Percentiles rank a stretch among this genome's conserved stretches.
These are phyloP conservation scores for Drosophila eohydei DNA, from an alignment of 2,888 invertebrate species.

Conservation along the genomic window DNA sequence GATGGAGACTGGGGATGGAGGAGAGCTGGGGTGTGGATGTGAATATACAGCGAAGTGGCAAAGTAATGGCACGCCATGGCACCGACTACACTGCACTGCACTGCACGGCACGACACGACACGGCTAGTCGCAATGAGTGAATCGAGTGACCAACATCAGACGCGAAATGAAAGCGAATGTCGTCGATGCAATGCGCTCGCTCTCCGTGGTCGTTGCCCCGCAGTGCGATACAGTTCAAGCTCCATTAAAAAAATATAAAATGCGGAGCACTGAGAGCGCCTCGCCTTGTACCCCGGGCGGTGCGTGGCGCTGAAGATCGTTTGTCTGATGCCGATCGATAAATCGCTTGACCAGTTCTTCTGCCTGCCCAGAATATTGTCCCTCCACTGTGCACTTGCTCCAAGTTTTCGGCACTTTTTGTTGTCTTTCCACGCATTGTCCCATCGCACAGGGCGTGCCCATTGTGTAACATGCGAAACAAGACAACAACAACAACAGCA, in stretches of 20 bases:
- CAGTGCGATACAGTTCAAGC: slow-evolving; percentile 73
- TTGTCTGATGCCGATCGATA: slow-evolving; percentile 44
- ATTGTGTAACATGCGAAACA: slow-evolving; percentile 69
- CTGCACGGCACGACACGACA: slow-evolving; percentile 50
- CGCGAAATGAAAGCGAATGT: slow-evolving; percentile 76
- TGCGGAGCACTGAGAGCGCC: slow-evolving; percentile 33
- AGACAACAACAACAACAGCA: slow-evolving; percentile 7
- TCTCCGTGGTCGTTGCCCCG: slow-evolving; percentile 55
- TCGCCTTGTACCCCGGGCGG: slow-evolving; percentile 13
- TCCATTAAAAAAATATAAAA: slow-evolving; percentile 59
- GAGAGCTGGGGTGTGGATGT: slow-evolving; percentile 20
- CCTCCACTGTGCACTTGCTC: slow-evolving; percentile 25
- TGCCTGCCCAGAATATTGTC: slow-evolving; percentile 67
- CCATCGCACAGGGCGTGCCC: slow-evolving; percentile 45
- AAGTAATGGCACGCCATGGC: slow-evolving; percentile 60
- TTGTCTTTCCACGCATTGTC: slow-evolving; percentile 35
- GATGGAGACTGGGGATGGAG: background rate
- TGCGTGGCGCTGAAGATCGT: slow-evolving; percentile 15
- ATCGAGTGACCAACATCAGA: slow-evolving; percentile 52
- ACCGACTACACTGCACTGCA: slow-evolving; percentile 20
- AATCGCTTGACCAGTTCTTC: slow-evolving; percentile 72
- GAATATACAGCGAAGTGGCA: slow-evolving; percentile 50
- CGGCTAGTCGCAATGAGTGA: slow-evolving; percentile 61
- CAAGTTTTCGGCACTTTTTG: slow-evolving; percentile 33
- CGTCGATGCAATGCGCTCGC: slow-evolving; percentile 50